Percentiles rank a stretch among this genome's conserved stretches.
phyloP scores from a whole-genome alignment of 1,140 invertebrate genomes.

The Harlomillsia oculata region DNA sequence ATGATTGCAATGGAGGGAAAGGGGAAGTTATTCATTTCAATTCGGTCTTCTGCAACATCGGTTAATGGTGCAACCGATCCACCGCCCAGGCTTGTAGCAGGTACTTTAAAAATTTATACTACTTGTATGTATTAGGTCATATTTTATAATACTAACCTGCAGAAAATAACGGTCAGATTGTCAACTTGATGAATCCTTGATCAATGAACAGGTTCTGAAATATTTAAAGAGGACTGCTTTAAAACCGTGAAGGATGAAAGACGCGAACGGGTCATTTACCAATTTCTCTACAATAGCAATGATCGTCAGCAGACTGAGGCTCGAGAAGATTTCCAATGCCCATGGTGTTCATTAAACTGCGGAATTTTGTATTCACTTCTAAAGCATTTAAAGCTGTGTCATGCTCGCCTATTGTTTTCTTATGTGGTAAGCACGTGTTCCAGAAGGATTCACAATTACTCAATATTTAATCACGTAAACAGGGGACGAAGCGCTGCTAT shows the following conservation, averaged over 20 bases:
- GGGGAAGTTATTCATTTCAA: constrained; percentile 15
- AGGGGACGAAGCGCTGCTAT: too few relatives aligned
- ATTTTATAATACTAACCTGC: too few relatives aligned
- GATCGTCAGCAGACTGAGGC: constrained; percentile 89
- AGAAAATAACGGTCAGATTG: too few relatives aligned
- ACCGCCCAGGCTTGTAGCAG: too few relatives aligned
- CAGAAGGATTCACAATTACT: too few relatives aligned
- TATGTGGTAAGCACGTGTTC: constrained; percentile 66
- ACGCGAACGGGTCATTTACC: constrained; percentile 70
- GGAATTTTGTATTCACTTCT: constrained; percentile 74
- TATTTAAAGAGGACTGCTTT: too few relatives aligned
- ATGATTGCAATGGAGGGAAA: too few relatives aligned
- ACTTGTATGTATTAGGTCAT: too few relatives aligned
- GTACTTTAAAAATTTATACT: too few relatives aligned
- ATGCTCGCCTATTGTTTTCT: constrained; percentile 85
- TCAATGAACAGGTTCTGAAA: too few relatives aligned
- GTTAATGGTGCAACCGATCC: not conserved
- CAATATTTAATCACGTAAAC: not conserved
- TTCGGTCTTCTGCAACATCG: constrained; percentile 10
- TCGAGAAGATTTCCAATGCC: constrained; percentile 80
- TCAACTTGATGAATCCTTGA: too few relatives aligned
- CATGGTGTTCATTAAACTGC: constrained; percentile 89
- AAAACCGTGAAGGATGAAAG: too few relatives aligned
- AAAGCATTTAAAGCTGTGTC: constrained; percentile 78
- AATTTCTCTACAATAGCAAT: constrained; percentile 92